Base-by-base conservation (phyloP, 53 echinoderm and acorn worm species). In the Patiria pectinifera region DNA sequence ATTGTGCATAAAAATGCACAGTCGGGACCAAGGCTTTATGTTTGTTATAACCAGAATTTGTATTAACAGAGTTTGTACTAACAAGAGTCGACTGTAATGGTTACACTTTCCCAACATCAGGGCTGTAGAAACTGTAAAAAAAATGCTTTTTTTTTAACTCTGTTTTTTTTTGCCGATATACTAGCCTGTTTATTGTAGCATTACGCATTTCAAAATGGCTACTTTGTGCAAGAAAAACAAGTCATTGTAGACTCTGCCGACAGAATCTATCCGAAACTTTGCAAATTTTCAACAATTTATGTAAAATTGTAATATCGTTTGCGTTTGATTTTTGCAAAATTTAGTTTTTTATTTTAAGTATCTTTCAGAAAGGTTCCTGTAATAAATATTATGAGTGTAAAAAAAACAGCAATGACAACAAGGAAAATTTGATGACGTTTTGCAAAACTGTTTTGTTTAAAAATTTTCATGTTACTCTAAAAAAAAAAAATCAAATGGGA, bases 361-460 rank as follows among this genome's bases (percentile, higher is more conserved):
- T 35, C 35, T 63, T 61, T 76, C 23, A 16, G 24, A 87, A 77
- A 76, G 74, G 35, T 78, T 62, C 19, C 48, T 88, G 76, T 87
- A 76, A 78, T 88, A 4, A 78, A 35, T 88, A 45, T 87, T 53
- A 53, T 61, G 44, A 25, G 26, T 90, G 82, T 90, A 90, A 81
- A 81, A 59, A 85, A 78, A 45, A 59, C 59, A 53, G 53, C 82
- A 26, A 43, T 35, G 26, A 35, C 82, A 82, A 87, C 48, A 59
- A 87, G 80, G 80, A 45, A 90, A 90, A 90, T 63, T 80, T 90
- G 69, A 81, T 90, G 69, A 90, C 44, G n/a, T 74, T 89, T 60
- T 49, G 78, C 15, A 45, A 79, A 83, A 83, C 26, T 74, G 74
- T 70, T 86, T 86, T 71, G 71, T 86, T 71, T 22, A 59, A 72